Percentiles rank a stretch among this genome's conserved stretches.
Evolutionary conservation across 1,140 invertebrate species (phyloP).

Genomic region (Chlorops oryzae): DNA sequence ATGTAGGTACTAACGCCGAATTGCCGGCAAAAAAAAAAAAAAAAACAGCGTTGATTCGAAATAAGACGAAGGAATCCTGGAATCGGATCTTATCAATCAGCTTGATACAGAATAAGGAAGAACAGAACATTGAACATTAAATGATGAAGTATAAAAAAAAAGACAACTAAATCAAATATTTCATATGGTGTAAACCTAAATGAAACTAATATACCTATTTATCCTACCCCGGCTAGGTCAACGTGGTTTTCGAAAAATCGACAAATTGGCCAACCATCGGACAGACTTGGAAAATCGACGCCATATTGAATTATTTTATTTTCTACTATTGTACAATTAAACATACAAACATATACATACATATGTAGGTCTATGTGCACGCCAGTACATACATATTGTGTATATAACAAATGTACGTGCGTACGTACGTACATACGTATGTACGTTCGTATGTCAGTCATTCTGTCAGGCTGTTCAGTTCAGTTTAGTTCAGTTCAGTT

Average conservation of each 20-base stretch:
- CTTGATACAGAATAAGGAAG: too few relatives aligned
- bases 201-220: background rate
- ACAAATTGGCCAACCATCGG: background rate
- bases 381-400: conserved; percentile 14
- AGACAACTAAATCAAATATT: too few relatives aligned
- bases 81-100: too few relatives aligned
- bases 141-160: too few relatives aligned
- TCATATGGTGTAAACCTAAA: background rate
- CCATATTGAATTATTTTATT: conserved; percentile 38
- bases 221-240: background rate
- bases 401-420: background rate
- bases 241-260: background rate
- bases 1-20: too few relatives aligned
- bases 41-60: too few relatives aligned
- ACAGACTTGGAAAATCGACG: conserved; percentile 32
- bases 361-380: conserved; percentile 7
- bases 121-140: background rate
- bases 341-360: background rate
- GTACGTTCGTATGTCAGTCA: conserved; percentile 7
- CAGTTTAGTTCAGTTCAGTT: too few relatives aligned
- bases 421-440: conserved; percentile 12
- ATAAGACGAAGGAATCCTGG: too few relatives aligned
- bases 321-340: conserved; percentile 22
- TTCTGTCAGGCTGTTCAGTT: too few relatives aligned
- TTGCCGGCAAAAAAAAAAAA: too few relatives aligned